Evolutionary conservation across 2,113 vertebrate genomes (phyloP).

Genomic region (Nerophis lumbriciformis): DNA sequence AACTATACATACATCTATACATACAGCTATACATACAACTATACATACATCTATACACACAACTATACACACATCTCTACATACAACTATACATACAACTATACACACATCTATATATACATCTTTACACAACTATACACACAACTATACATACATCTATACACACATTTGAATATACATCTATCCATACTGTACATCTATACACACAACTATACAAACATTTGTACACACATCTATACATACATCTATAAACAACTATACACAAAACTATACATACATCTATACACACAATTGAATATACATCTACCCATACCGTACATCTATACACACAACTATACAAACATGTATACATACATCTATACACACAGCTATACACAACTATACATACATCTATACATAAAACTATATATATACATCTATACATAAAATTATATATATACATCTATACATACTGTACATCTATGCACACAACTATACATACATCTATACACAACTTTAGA

Average conservation of each 20-base stretch:
- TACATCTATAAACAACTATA: no score
- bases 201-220: neutral
- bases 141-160: no score
- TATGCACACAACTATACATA: neutral
- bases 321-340: no score
- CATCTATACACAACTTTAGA: no score
- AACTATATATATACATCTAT: neutral
- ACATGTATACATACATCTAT: neutral
- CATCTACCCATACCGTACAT: no score
- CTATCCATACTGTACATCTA: neutral
- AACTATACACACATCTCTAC: no score
- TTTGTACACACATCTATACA: no score
- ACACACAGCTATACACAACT: neutral
- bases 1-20: no score
- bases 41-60: no score
- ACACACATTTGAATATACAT: neutral
- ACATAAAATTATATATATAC: neutral
- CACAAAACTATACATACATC: no score
- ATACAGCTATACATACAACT: no score
- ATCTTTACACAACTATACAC: neutral
- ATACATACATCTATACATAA: neutral
- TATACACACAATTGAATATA: no score
- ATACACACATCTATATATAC: slow-evolving; percentile 1
- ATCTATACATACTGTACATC: neutral
- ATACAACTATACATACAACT: neutral